Percentiles rank a stretch among this genome's conserved stretches.
Conservation (phyloP, 2,888 invertebrate genomes). For the Antitype chi region DNA sequence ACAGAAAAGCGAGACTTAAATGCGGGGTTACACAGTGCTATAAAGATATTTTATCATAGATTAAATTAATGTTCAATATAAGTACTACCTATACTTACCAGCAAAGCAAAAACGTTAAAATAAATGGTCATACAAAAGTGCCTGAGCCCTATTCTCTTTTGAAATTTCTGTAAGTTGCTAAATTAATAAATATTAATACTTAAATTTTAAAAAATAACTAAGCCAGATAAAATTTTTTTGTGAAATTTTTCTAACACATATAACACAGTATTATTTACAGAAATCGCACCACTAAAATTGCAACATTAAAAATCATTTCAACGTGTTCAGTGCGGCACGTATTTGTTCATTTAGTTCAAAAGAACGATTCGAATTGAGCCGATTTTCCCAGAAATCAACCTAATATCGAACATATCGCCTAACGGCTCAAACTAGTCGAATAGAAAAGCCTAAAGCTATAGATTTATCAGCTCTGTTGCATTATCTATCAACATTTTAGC, state of each 20-base stretch:
- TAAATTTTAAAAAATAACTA: too few species aligned
- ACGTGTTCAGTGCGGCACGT: not conserved
- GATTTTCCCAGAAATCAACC: not conserved
- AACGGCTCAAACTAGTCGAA: not conserved
- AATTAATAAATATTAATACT: too few species aligned
- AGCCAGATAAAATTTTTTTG: too few species aligned
- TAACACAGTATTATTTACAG: too few species aligned
- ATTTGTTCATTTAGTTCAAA: constrained; percentile 3
- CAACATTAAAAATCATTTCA: not conserved
- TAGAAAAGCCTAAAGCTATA: not conserved
- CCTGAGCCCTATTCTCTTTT: not conserved
- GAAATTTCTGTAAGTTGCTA: too few species aligned
- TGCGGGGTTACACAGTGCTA: too few species aligned
- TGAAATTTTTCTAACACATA: too few species aligned
- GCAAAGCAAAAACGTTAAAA: not conserved
- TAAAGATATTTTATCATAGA: too few species aligned
- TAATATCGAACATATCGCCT: constrained; percentile 2
- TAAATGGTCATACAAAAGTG: not conserved
- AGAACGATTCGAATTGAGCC: not conserved
- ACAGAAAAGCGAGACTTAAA: too few species aligned
- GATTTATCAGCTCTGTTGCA: not conserved
- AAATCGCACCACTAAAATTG: not conserved
- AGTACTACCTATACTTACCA: too few species aligned
- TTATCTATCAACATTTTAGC: not conserved
- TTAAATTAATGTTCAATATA: not conserved